A percentile compares a stretch with the other conserved stretches of the same genome.
Evolutionary conservation across 2,888 invertebrate genomes (phyloP).

Genomic region (Amiota mariae): DNA sequence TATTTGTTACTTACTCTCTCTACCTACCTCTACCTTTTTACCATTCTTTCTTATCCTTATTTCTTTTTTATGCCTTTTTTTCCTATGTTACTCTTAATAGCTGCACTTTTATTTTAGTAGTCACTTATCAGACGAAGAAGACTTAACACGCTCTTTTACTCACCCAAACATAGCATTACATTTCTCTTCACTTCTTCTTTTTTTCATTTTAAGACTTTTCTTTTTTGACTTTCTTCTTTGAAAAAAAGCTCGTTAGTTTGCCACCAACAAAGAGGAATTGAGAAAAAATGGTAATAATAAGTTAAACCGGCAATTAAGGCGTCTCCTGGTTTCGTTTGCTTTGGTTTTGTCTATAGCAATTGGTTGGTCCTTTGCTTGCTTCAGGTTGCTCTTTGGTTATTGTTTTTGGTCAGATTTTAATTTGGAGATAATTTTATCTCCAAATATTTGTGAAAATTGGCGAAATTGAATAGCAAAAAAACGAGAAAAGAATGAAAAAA

Average conservation of each 20-base stretch:
- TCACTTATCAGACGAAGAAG: conserved; percentile 10
- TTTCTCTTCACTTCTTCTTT: too few species aligned
- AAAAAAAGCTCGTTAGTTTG: background rate
- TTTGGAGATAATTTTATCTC: conserved; percentile 23
- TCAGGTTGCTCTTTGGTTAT: background rate
- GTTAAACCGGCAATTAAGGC: conserved; percentile 37
- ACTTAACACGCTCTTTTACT: too few species aligned
- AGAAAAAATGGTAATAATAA: conserved; percentile 21
- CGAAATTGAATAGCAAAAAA: background rate
- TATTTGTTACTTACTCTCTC: background rate
- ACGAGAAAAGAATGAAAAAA: background rate
- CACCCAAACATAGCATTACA: too few species aligned
- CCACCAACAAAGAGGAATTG: background rate
- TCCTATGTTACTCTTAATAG: conserved; percentile 16
- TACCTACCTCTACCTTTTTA: background rate
- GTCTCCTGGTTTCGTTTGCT: conserved; percentile 2
- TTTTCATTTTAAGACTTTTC: too few species aligned
- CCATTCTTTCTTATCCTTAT: too few species aligned
- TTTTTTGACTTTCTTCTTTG: background rate
- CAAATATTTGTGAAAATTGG: conserved; percentile 10
- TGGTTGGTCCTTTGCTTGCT: too few species aligned
- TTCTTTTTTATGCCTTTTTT: background rate
- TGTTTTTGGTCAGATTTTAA: conserved; percentile 26
- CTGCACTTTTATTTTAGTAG: conserved; percentile 22
- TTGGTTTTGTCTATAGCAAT: background rate